Evolutionary conservation across 2,113 vertebrate genomes (phyloP).

Genomic region (Chrysemys picta): DNA sequence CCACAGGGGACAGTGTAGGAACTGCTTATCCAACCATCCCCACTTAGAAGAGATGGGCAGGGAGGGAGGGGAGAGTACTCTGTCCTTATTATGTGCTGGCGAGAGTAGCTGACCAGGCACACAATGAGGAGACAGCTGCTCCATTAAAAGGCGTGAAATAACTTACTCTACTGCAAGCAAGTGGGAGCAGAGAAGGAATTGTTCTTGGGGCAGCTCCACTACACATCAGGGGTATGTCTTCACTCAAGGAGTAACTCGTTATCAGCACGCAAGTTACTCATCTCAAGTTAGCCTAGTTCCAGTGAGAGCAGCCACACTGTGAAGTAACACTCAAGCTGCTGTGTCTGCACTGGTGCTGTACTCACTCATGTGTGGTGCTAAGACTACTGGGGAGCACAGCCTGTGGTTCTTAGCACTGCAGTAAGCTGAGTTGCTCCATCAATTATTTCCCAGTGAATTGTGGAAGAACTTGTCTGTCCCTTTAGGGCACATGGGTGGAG

Average conservation of each 20-base stretch:
- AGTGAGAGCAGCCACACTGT: not conserved
- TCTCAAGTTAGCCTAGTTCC: not conserved
- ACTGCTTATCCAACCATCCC: too few relatives aligned
- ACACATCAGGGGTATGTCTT: not conserved
- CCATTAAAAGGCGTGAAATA: not conserved
- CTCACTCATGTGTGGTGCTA: not conserved
- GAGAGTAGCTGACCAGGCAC: too few relatives aligned
- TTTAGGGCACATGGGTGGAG: not conserved
- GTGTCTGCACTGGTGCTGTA: not conserved
- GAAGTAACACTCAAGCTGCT: not conserved
- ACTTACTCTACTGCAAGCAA: not conserved
- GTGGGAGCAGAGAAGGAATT: not conserved
- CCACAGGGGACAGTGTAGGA: too few relatives aligned
- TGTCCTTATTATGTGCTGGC: too few relatives aligned
- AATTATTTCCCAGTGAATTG: conserved; percentile 1
- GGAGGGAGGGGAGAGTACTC: too few relatives aligned
- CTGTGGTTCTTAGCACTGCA: not conserved
- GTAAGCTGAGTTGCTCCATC: not conserved
- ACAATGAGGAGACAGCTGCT: not conserved
- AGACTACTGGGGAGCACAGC: not conserved
- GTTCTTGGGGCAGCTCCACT: not conserved
- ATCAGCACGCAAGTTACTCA: not conserved
- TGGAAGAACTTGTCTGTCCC: not conserved
- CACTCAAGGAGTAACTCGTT: not conserved
- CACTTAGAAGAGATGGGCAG: too few relatives aligned